Percentiles rank a stretch among this genome's conserved stretches.
Evolutionary conservation across 2,797 vertebrate genomes (phyloP).

Genomic region (Sarcophilus harrisii): DNA sequence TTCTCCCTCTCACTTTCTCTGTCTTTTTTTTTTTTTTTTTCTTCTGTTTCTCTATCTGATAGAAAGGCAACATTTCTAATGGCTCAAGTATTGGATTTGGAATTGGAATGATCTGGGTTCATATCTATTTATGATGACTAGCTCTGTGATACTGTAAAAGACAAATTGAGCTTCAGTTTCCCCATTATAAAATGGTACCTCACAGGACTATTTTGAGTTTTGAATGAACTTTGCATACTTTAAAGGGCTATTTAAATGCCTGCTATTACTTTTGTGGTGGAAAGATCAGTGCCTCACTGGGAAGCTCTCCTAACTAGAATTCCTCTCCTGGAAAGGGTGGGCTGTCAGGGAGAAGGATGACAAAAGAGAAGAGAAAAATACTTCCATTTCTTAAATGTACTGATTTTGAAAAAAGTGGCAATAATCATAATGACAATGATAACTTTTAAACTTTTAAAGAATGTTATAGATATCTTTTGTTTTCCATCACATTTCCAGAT

Average conservation of each 20-base stretch:
- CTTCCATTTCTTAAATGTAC: not conserved
- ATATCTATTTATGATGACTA: not conserved
- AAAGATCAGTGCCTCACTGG: not conserved
- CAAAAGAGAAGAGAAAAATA: not conserved
- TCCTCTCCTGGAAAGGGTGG: not conserved
- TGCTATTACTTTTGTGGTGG: not conserved
- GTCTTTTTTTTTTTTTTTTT: too few relatives aligned
- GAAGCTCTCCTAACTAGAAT: not conserved
- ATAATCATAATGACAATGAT: not conserved
- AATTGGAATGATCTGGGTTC: not conserved
- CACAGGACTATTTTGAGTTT: not conserved
- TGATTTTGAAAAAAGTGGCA: not conserved
- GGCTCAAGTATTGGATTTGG: not conserved
- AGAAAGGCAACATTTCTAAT: not conserved
- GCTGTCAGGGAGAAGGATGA: not conserved
- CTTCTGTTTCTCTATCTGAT: too few relatives aligned
- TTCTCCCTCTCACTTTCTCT: not conserved
- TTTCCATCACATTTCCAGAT: not conserved
- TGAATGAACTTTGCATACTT: not conserved
- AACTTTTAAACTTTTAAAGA: not conserved
- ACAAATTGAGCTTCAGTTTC: not conserved
- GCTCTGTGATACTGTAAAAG: not conserved
- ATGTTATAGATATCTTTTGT: not conserved
- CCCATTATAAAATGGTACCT: not conserved
- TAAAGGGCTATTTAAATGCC: not conserved